Base-by-base conservation (phyloP, 2,888 invertebrate species). In the Enchytraeus crypticus region DNA sequence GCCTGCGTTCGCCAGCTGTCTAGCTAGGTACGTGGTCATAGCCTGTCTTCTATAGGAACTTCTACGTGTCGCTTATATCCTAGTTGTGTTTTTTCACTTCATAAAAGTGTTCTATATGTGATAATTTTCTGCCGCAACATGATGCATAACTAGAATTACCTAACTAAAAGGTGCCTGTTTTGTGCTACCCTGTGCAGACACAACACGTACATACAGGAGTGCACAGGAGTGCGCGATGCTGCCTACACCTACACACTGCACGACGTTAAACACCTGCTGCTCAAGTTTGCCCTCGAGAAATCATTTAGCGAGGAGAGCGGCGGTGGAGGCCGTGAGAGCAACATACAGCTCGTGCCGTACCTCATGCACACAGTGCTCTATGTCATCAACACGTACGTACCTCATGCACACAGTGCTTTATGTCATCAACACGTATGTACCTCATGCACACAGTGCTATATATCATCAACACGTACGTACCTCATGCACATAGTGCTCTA, bases 281-380 rank as follows among this genome's bases (percentile, higher is more conserved):
- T 89, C 71, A 84, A 92, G 61, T 95, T 96, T 81, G 90, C 95
- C 1, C 88, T 89, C 79, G 95, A 92, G 71, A 90, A 90, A 76
- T 90, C 91, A 64, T 97, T 97, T 84, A 93, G 95, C 78, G 93
- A 93, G 77, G 96, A 97, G 81, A 92, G 93, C 1, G 95, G 96
- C 23, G 82, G 81, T 27, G 98, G 81, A 1, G 96, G 95, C 1
- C 90, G 93, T 18, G 92, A 95, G 74, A 93, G 93, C 67, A 96
- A 96, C 82, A 88, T 96, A 88, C 92, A 96, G 81, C 86, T 97
- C 73, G 86, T 95, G 66, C 96, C 96, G 8, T 95, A 95, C 76
- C 83, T 96, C 60, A 83, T 90, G 66, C 95, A 96, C 79, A 92
- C 92, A 85, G 90, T 92, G 26, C 86, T 96, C 23, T 96, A 96